Conservation (phyloP, 2,113 vertebrate species). For the Proterorhinus semilunaris region DNA sequence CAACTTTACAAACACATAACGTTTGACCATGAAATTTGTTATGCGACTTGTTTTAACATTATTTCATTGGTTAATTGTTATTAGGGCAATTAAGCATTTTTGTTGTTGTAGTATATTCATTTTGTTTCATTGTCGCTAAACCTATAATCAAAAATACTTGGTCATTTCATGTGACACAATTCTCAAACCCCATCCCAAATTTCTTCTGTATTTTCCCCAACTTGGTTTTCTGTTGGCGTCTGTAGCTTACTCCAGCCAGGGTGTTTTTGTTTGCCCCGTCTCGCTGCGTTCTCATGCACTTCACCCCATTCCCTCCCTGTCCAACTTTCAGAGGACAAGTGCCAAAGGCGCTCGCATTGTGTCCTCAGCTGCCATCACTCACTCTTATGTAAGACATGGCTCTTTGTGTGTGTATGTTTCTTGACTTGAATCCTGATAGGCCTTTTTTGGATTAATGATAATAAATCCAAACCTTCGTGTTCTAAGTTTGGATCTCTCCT, state of each 20-base stretch:
- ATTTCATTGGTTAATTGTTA: too few species aligned
- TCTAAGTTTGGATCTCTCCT: background rate
- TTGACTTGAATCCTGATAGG: constrained; percentile 31
- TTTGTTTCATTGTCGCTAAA: too few species aligned
- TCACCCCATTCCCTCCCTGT: constrained; percentile 51
- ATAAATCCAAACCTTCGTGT: background rate
- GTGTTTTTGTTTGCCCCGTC: constrained; percentile 23
- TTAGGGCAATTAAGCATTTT: too few species aligned
- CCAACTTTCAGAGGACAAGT: constrained; percentile 69
- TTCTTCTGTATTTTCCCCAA: constrained; percentile 1
- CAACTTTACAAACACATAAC: background rate
- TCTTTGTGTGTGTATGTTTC: constrained; percentile 25
- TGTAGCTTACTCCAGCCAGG: constrained; percentile 5
- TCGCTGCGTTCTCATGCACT: constrained; percentile 46
- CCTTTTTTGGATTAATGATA: constrained; percentile 39
- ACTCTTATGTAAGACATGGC: constrained; percentile 63
- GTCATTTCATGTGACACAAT: background rate
- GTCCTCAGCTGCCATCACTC: constrained; percentile 71
- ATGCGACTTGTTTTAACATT: too few species aligned
- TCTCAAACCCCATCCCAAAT: constrained; percentile 6
- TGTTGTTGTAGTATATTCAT: too few species aligned
- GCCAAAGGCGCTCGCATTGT: constrained; percentile 66
- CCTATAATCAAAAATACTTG: too few species aligned
- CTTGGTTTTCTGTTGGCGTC: constrained; percentile 20
- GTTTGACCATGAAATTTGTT: too few species aligned